Evolutionary conservation across 2,888 invertebrate genomes (phyloP), one percentile per base, ranked within the genome.

Genomic region (Nomada flava): DNA sequence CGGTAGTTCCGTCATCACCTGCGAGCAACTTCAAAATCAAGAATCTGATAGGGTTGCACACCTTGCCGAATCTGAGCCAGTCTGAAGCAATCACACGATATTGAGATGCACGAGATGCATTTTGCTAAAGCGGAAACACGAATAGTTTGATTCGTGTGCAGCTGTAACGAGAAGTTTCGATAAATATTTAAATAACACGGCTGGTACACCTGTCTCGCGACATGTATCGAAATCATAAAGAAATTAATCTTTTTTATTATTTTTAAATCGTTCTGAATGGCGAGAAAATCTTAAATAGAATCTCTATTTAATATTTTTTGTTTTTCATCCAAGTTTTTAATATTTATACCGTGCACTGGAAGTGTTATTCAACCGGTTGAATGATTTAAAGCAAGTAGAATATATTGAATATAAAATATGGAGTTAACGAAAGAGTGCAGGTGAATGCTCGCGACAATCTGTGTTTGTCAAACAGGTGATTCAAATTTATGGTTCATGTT

Each of bases 21-120:
- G 67, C 74, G 53, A 26, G 44, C 47, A 60, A 68, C 76, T 76
- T 75, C 80, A 74, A 83, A 80, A 84, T 84, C 77, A 77, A 70
- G 77, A 80, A 79, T 57, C 72, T 55, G 64, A 80, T 64, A 53
- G 18, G 29, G 70, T 72, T 71, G 23, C 55, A 59, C 52, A 67
- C 57, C 15, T 10, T 57, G 68, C 36, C 23, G 29, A 71, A 73
- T 53, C 23, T 50, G 18, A 7, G 0, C 36, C 26, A 23, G 15
- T 42, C 52, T 23, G n/a, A 67, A 29, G 29, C 42, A 50, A 70
- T 53, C 36, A 18, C 9, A 15, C 29, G 55, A 74, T 65, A 67
- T 75, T 62, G 23, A 44, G 20, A 55, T 57, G 23, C 74, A 55
- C 20, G 67, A 15, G 18, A 74, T 20, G 55, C 23, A 69, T 76